Percentiles rank a stretch among this genome's conserved stretches.
Conservation (phyloP, 2,888 invertebrate genomes). For the Parnassius orleans region DNA sequence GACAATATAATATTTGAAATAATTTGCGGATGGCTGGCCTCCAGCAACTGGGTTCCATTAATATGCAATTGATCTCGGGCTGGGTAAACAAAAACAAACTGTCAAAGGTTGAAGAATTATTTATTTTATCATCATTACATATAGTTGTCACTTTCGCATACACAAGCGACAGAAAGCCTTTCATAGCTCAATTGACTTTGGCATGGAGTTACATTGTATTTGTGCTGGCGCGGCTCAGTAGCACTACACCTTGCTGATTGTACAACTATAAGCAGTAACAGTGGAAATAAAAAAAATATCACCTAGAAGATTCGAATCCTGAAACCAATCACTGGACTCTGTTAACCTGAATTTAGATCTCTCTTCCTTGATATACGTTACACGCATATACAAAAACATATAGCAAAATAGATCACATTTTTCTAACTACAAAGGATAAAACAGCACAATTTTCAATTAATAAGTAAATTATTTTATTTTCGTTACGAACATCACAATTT, state of each 20-base stretch:
- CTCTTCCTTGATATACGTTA: background rate
- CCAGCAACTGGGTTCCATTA: too few species aligned
- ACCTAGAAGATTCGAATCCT: background rate
- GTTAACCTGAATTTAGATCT: constrained; percentile 3
- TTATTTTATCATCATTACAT: constrained; percentile 73
- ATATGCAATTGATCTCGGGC: background rate
- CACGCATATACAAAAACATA: constrained; percentile 11
- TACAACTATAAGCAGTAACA: constrained; percentile 39
- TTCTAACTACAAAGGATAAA: constrained; percentile 7
- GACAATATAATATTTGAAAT: too few species aligned
- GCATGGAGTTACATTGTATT: constrained; percentile 75
- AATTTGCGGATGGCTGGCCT: too few species aligned
- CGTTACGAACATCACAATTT: constrained; percentile 23
- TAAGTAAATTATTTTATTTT: constrained; percentile 1
- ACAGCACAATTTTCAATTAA: constrained; percentile 9
- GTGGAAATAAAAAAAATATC: constrained; percentile 20
- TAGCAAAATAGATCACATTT: constrained; percentile 17
- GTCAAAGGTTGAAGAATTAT: constrained; percentile 70
- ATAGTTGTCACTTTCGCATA: constrained; percentile 76
- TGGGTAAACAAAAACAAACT: constrained; percentile 25
- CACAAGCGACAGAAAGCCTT: constrained; percentile 78
- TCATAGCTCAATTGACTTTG: constrained; percentile 81
- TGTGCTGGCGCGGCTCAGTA: constrained; percentile 56
- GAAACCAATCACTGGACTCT: constrained; percentile 4
- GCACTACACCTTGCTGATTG: constrained; percentile 26